Conservation (phyloP, 2,888 invertebrate species). For the Noctua janthe region DNA sequence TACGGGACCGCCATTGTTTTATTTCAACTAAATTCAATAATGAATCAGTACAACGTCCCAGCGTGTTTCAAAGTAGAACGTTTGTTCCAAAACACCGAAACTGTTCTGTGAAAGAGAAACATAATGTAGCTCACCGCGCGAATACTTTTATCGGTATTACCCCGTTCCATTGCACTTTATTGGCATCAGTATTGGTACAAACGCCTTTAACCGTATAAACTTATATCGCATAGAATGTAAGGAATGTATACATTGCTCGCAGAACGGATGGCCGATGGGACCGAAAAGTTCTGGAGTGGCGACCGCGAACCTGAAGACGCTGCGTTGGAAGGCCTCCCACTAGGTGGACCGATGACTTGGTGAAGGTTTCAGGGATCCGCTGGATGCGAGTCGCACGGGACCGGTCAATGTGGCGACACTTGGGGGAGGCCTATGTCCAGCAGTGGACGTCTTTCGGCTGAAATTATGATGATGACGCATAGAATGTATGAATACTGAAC, state of each 20-base stretch:
- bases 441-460: too few relatives aligned
- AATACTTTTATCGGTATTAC: constrained; percentile 44
- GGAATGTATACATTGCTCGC: too few relatives aligned
- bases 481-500: constrained; percentile 10
- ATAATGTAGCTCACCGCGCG: constrained; percentile 47
- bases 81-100: constrained; percentile 57
- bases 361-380: too few relatives aligned
- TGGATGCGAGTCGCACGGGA: too few relatives aligned
- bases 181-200: constrained; percentile 31
- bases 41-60: constrained; percentile 59
- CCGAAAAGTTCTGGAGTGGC: too few relatives aligned
- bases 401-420: too few relatives aligned
- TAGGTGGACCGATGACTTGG: too few relatives aligned
- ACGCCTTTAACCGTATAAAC: constrained; percentile 11
- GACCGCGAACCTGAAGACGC: too few relatives aligned
- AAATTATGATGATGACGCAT: too few relatives aligned
- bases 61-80: constrained; percentile 60
- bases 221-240: neutral
- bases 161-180: constrained; percentile 40
- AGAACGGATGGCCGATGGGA: too few relatives aligned
- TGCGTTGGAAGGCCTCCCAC: too few relatives aligned
- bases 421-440: too few relatives aligned
- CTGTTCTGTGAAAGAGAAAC: constrained; percentile 49
- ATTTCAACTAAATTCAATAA: constrained; percentile 65
- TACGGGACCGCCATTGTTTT: constrained; percentile 47